Evolutionary conservation across 1,140 invertebrate genomes (phyloP).

Genomic region (Lutraria rhynchaena): DNA sequence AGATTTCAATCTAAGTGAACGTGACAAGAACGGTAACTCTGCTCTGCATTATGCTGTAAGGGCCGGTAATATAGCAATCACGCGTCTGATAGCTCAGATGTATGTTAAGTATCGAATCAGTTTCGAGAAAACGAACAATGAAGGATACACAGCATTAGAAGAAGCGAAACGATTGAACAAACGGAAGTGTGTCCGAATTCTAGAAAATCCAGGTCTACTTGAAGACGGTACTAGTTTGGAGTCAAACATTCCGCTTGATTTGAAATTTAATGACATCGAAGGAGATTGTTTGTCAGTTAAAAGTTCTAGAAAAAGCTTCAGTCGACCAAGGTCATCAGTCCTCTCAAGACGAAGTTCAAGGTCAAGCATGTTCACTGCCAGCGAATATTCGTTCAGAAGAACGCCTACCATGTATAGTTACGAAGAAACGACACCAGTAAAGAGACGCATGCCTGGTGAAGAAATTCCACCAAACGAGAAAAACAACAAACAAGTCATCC

Average conservation of each 20-base stretch:
- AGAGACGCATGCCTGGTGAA: neutral
- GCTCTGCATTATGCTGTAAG: conserved; percentile 76
- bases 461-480: conserved; percentile 45
- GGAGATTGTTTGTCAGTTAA: neutral
- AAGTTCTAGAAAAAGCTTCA: conserved; percentile 23
- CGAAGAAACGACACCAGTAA: neutral
- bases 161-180: conserved; percentile 61
- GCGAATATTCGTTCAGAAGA: neutral
- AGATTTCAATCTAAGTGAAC: conserved; percentile 75
- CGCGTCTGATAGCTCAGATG: conserved; percentile 63
- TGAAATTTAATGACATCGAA: conserved; percentile 1
- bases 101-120: conserved; percentile 64
- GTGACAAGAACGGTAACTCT: conserved; percentile 73
- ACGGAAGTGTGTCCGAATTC: conserved; percentile 43
- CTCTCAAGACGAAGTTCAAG: conserved; percentile 12
- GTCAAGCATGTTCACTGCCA: conserved; percentile 21
- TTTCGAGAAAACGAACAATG: conserved; percentile 66
- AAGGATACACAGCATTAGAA: conserved; percentile 64
- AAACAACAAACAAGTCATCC: conserved; percentile 63
- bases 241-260: conserved; percentile 37
- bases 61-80: conserved; percentile 65
- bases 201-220: conserved; percentile 30
- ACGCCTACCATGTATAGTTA: conserved; percentile 35
- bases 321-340: conserved; percentile 26
- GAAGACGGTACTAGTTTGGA: conserved; percentile 18